Conservation (phyloP, 2,797 vertebrate genomes). For the Antrozous pallidus region DNA sequence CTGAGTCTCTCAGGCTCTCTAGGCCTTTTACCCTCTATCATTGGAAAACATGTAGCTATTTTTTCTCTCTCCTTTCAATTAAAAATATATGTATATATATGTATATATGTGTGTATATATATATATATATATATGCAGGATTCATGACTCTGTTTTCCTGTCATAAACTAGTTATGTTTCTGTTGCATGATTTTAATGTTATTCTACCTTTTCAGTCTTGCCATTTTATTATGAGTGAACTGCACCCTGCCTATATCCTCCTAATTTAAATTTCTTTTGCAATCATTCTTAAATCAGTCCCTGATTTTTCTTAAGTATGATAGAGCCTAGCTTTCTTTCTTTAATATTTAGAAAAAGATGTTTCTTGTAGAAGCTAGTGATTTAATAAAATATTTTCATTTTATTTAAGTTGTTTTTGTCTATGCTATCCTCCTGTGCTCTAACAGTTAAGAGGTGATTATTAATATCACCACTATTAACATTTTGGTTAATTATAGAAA, state of each 20-base stretch:
- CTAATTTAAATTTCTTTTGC: not conserved
- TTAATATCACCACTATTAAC: not conserved
- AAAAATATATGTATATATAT: not conserved
- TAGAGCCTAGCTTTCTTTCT: not conserved
- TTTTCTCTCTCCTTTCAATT: not conserved
- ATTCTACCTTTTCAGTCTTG: not conserved
- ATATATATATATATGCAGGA: not conserved
- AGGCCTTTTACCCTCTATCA: not conserved
- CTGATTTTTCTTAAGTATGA: conserved; percentile 10
- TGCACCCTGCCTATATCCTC: not conserved
- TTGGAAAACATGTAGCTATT: not conserved
- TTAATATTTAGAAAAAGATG: not conserved
- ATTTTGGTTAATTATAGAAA: conserved; percentile 24
- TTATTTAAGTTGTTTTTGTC: conserved; percentile 21
- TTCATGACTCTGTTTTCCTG: not conserved
- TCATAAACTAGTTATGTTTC: not conserved
- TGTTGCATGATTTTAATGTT: not conserved
- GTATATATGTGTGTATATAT: too few species aligned
- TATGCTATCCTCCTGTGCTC: not conserved
- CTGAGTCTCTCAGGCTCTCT: not conserved
- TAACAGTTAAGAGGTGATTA: not conserved
- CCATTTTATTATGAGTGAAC: not conserved
- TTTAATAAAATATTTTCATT: conserved; percentile 18
- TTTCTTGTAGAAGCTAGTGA: not conserved
- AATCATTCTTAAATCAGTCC: not conserved